phyloP scores from a whole-genome alignment of 2,797 vertebrate species.

The Pitangus sulphuratus region DNA sequence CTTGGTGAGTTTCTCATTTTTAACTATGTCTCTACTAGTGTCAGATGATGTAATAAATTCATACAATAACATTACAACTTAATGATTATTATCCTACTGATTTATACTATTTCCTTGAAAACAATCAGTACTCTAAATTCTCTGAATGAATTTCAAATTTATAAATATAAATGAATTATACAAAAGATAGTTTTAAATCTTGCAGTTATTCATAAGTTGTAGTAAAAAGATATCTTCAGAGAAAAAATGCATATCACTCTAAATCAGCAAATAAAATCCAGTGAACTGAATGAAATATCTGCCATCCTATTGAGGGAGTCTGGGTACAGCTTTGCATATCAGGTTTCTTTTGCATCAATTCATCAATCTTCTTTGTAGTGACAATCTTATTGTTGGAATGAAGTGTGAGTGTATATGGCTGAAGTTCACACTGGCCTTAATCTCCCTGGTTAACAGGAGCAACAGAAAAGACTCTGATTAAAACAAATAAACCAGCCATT shows the following conservation, averaged over 20 bases:
- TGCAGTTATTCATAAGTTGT: not conserved
- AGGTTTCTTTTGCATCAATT: not conserved
- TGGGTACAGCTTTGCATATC: not conserved
- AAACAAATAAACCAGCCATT: not conserved
- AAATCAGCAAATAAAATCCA: not conserved
- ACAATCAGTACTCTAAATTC: not conserved
- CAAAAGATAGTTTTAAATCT: not conserved
- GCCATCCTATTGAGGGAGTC: not conserved
- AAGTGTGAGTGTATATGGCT: not conserved
- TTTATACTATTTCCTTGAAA: not conserved
- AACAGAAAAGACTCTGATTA: not conserved
- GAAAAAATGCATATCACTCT: not conserved
- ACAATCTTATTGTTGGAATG: not conserved
- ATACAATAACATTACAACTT: not conserved
- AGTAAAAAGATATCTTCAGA: not conserved
- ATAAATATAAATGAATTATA: not conserved
- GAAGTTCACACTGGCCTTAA: not conserved
- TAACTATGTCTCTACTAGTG: not conserved
- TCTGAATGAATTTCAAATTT: not conserved
- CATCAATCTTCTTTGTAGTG: not conserved
- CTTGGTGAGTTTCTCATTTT: not conserved
- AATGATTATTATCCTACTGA: not conserved
- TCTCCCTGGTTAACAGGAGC: not conserved
- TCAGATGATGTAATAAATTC: not conserved
- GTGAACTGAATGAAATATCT: not conserved